Base-by-base conservation (phyloP, 92 coral and sea anemone species). In the Actinostola sp. region DNA sequence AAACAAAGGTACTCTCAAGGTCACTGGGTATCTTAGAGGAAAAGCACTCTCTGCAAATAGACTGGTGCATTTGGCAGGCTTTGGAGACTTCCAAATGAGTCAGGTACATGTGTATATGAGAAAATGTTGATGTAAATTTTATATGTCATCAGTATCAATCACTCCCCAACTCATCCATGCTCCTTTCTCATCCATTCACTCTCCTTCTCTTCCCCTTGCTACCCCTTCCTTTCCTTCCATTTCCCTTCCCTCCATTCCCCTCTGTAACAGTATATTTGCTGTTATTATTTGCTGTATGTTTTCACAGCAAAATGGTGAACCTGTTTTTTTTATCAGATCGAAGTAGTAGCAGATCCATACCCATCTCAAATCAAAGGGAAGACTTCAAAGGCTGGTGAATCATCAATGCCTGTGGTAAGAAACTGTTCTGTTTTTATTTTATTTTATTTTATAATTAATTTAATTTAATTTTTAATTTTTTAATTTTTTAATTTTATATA, bases 1-100 rank as follows among this genome's bases (percentile, higher is more conserved):
- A 29, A 54, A 78, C 15, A 78, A 73, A 46, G 99, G 99, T 14
- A 95, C 97, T 11, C 75, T 95, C 32, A 95, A 89, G 63, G 97
- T 95, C 8, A 83, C 95, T 49, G 99, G 99, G 3, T 95, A 75
- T 74, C 80, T 95, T 32, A 76, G 93, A 57, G 95, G 99, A 44
- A 86, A 73, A 48, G 73, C 76, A 28, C 77, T 95, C 2, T 88
- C 92, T 17, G 99, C 89, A 33, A 95, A 95, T 44, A 82, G 93
- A 68, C 82, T 95, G 44, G 90, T 92, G 41, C 96, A 95, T 55
- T 66, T 95, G 44, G 84, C 97, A 13, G 99, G 99, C 3, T 92
- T 78, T 85, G 99, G 99, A 53, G 93, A 89, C 66, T 95, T 95
- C 54, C 96, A 95, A 46, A 67, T 91, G 81, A 71, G 80, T 16